These are phyloP conservation scores for Lagenorhynchus albirostris DNA, from an alignment of 2,113 vertebrate genomes.

Conservation along the genomic window DNA sequence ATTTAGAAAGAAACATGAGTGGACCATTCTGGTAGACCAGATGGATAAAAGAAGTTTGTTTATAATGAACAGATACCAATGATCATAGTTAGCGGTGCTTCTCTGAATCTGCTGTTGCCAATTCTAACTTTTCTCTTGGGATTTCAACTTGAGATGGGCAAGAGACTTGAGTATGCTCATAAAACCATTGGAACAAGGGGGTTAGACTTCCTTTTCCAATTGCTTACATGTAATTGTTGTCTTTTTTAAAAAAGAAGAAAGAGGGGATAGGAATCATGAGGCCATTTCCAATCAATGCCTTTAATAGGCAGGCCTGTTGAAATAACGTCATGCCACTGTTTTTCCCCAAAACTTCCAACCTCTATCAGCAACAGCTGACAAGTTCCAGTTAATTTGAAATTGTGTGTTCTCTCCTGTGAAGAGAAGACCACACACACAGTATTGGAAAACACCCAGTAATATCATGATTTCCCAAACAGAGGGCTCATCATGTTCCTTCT, in stretches of 20 bases:
- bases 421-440: slow-evolving; percentile 25
- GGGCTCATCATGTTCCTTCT: neutral
- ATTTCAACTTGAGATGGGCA: neutral
- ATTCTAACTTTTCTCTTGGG: slow-evolving; percentile 2
- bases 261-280: neutral
- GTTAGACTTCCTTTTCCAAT: neutral
- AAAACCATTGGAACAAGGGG: neutral
- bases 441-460: neutral
- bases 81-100: neutral
- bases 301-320: slow-evolving; percentile 20
- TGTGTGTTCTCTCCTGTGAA: slow-evolving; percentile 29
- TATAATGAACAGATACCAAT: neutral
- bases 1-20: slow-evolving; percentile 35
- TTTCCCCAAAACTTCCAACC: neutral
- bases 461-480: neutral
- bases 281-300: neutral
- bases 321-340: neutral
- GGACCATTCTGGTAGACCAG: neutral
- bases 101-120: neutral
- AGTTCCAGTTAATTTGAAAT: slow-evolving; percentile 1
- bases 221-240: neutral
- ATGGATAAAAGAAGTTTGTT: neutral
- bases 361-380: slow-evolving; percentile 23
- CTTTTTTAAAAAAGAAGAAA: neutral
- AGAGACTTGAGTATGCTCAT: fast-evolving